Conservation (phyloP, 2,888 invertebrate species). For the Tinea semifulvella region DNA sequence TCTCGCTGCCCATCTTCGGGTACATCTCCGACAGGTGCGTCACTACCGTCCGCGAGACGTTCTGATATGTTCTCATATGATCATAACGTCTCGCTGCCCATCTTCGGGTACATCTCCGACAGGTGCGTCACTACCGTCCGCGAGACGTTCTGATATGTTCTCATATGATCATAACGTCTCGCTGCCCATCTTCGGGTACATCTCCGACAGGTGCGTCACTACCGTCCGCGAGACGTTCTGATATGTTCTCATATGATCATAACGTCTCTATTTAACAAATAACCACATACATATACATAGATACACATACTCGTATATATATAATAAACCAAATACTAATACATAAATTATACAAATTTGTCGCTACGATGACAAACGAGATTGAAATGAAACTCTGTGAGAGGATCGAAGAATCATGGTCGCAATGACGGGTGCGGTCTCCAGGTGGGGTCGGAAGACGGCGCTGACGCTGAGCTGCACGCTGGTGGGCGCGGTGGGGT, state of each 20-base stretch:
- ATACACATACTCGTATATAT: too few relatives aligned
- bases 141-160: too few relatives aligned
- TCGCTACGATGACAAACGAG: too few relatives aligned
- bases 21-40: constrained; percentile 73
- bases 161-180: too few relatives aligned
- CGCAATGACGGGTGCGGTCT: constrained; percentile 5
- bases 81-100: constrained; percentile 73
- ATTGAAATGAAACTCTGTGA: too few relatives aligned
- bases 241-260: too few relatives aligned
- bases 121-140: too few relatives aligned
- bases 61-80: too few relatives aligned
- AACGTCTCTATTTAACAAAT: too few relatives aligned
- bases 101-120: constrained; percentile 77
- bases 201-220: constrained; percentile 73
- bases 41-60: neutral
- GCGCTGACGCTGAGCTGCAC: constrained; percentile 49
- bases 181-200: constrained; percentile 73
- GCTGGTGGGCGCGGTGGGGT: constrained; percentile 51
- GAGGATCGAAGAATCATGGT: neutral
- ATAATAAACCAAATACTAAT: too few relatives aligned
- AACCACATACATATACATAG: neutral
- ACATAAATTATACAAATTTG: too few relatives aligned
- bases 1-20: constrained; percentile 76
- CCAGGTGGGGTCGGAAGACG: constrained; percentile 52
- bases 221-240: too few relatives aligned